A percentile compares a stretch with the other conserved stretches of the same genome.
Conservation (phyloP, 2,113 vertebrate species). For the Ciconia maguari region DNA sequence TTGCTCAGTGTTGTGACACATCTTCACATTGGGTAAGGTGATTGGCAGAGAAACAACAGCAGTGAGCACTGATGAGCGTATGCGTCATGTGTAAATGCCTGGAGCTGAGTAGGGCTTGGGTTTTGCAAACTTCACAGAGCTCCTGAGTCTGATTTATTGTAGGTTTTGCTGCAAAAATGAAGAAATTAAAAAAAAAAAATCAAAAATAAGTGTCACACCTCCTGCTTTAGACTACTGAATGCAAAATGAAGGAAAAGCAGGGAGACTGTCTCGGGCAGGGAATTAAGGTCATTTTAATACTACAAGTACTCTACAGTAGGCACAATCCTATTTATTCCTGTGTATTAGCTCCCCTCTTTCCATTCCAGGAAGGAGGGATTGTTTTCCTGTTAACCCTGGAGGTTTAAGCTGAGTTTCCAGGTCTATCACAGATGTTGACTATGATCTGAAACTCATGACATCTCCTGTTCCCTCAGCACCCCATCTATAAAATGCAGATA, state of each 20-base stretch:
- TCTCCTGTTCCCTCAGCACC: neutral
- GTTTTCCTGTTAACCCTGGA: neutral
- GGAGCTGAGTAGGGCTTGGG: neutral
- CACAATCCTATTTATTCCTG: neutral
- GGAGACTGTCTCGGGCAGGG: neutral
- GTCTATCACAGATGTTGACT: neutral
- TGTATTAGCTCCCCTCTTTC: neutral
- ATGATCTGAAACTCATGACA: neutral
- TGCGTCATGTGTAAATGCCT: conserved; percentile 37
- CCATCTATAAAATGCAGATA: neutral
- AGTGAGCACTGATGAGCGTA: conserved; percentile 15
- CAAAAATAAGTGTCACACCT: neutral
- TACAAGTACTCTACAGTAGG: neutral
- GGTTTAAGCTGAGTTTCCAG: neutral
- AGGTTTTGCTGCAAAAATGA: conserved; percentile 22
- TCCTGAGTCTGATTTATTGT: conserved; percentile 36
- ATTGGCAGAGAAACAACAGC: conserved; percentile 55
- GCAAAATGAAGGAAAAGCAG: conserved; percentile 12
- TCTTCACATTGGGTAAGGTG: conserved; percentile 48
- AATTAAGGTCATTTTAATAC: conserved; percentile 8
- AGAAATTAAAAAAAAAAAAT: neutral
- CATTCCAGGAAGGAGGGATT: neutral
- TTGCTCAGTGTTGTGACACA: conserved; percentile 58
- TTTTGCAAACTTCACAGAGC: conserved; percentile 8
- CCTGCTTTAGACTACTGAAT: neutral